Evolutionary conservation across 2,888 invertebrate species (phyloP).

Genomic region (Sinotaia quadrata): DNA sequence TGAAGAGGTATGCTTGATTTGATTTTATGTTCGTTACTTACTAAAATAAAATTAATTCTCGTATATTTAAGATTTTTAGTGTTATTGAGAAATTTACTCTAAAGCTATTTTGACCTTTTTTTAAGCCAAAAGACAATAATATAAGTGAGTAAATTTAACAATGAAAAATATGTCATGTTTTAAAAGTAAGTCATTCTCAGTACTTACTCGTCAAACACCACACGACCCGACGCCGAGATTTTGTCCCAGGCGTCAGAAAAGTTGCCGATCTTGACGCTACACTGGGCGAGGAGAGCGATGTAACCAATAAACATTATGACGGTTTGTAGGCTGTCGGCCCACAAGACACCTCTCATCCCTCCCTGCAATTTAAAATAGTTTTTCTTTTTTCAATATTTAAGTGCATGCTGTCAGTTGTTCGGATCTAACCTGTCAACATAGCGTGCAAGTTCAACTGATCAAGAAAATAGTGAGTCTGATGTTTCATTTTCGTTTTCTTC

Average conservation of each 20-base stretch:
- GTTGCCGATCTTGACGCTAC: constrained; percentile 67
- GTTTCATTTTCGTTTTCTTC: too few species aligned
- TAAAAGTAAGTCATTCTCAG: too few species aligned
- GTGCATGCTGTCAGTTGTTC: too few species aligned
- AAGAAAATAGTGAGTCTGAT: too few species aligned
- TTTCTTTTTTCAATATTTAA: neutral
- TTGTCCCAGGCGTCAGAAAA: constrained; percentile 58
- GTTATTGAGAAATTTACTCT: neutral
- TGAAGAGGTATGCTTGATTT: neutral
- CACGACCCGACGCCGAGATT: constrained; percentile 62
- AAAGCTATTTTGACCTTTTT: neutral
- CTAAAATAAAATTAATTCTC: too few species aligned
- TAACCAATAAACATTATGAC: constrained; percentile 71
- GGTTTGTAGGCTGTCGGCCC: constrained; percentile 74
- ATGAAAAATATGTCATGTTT: too few species aligned
- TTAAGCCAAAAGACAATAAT: neutral
- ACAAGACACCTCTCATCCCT: constrained; percentile 74
- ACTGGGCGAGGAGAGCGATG: constrained; percentile 69
- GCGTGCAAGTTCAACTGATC: too few species aligned
- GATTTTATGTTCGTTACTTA: too few species aligned
- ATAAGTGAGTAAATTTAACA: too few species aligned
- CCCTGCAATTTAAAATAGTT: constrained; percentile 13
- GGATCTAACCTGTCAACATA: too few species aligned
- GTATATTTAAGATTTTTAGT: too few species aligned
- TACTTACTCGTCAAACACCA: constrained; percentile 67